Conservation (phyloP, 2,113 vertebrate species). For the Indicator indicator region DNA sequence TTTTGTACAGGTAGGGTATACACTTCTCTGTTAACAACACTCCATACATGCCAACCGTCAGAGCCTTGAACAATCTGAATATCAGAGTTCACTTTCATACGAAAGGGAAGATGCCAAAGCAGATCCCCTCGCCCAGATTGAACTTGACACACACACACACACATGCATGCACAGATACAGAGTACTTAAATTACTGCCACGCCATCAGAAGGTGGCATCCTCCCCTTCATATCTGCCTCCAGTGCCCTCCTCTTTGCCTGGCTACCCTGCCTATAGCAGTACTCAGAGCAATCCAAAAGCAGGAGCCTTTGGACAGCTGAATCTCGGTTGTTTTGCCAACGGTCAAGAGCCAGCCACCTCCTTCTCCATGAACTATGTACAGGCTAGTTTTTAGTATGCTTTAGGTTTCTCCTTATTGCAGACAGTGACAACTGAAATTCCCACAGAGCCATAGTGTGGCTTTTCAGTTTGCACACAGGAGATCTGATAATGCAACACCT, state of each 20-base stretch:
- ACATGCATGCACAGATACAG: constrained; percentile 22
- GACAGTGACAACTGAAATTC: constrained; percentile 14
- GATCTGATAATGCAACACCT: neutral
- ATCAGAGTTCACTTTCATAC: constrained; percentile 56
- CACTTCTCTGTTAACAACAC: neutral
- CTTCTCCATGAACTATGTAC: constrained; percentile 30
- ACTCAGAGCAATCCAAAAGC: neutral
- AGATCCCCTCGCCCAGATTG: constrained; percentile 26
- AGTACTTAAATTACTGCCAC: constrained; percentile 9
- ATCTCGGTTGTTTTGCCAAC: neutral
- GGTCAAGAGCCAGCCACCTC: neutral
- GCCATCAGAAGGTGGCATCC: neutral
- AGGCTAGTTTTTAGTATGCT: constrained; percentile 39
- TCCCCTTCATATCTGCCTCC: neutral
- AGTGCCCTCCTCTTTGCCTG: neutral
- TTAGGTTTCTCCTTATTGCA: constrained; percentile 47
- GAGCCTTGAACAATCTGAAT: constrained; percentile 49
- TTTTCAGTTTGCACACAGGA: neutral
- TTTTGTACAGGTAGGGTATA: constrained; percentile 59
- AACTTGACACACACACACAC: constrained; percentile 8
- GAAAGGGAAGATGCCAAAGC: constrained; percentile 39
- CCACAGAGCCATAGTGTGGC: neutral
- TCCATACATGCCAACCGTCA: constrained; percentile 39
- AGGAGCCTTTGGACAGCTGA: neutral
- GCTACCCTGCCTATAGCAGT: neutral